Evolutionary conservation across 2,797 vertebrate species (phyloP), one percentile per base, ranked within the genome.

Genomic region (Myripristis murdjan): DNA sequence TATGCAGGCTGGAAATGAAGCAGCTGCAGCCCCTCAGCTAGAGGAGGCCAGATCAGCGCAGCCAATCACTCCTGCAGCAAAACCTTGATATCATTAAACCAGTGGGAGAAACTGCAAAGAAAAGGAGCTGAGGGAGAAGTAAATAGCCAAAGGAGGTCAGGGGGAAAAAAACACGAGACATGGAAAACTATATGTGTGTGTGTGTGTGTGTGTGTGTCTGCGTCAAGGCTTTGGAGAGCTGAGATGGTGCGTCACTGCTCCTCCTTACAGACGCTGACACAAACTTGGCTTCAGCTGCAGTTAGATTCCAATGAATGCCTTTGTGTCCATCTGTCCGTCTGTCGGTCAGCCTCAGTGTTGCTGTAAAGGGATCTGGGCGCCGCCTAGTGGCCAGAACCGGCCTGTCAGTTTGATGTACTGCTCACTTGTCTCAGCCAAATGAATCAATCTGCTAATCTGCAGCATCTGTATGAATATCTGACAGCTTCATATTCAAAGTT

Each of bases 161-260:
- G 5, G 55, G 64, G 23, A 10, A 46, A 31, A 55, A 59, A 54
- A 18, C 44, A 26, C 5, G 23, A 41, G 51, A 58, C 20, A 26
- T 8, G 6, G 67, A 24, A 33, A 73, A 20, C 31, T 43, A 41
- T 43, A 41, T 43, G 41, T 43, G 41, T 43, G 41, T 43, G 41
- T 43, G 41, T 43, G 41, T 43, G 41, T 43, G 41, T 43, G 41
- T 16, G 10, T 53, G 41, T 31, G 39, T 54, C 69, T 68, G 60
- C 57, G 37, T 79, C 72, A 76, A 61, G 26, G 51, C 55, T 51
- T 20, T n/a, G 54, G 35, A 51, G 62, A 18, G 23, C 22, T 39
- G 16, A 56, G 63, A 57, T 20, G 22, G 24, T 60, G 44, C 49
- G 59, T 81, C 76, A 62, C 41, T 31, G 20, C 24, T 37, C 26